Conservation (phyloP, 2,113 vertebrate species). For the Xenotilapia longispinis region DNA sequence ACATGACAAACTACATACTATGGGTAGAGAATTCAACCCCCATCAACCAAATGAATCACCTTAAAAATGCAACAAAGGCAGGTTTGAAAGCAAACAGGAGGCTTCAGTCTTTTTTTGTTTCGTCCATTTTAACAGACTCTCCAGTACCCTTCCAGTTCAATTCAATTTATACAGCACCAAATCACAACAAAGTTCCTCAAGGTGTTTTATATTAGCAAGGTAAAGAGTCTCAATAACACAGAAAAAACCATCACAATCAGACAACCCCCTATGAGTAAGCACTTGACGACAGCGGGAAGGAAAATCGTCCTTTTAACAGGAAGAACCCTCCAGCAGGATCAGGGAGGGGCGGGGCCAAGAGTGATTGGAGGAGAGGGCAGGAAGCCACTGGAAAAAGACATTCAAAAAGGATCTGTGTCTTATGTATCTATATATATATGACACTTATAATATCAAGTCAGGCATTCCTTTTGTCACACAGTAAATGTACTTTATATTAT, state of each 20-base stretch:
- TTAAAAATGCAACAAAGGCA: not conserved
- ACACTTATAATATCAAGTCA: not conserved
- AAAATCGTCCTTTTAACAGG: not conserved
- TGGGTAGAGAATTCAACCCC: not conserved
- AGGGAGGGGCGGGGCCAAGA: not conserved
- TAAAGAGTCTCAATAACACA: not conserved
- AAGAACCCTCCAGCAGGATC: not conserved
- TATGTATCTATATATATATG: not conserved
- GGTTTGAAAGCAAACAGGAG: not conserved
- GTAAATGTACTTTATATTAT: not conserved
- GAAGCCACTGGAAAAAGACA: not conserved
- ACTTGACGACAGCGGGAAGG: not conserved
- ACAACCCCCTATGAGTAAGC: not conserved
- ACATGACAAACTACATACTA: not conserved
- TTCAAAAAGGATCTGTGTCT: not conserved
- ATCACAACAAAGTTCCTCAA: not conserved
- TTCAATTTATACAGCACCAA: not conserved
- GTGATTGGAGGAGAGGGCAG: not conserved
- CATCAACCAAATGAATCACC: not conserved
- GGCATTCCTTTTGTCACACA: not conserved
- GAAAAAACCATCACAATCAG: not conserved
- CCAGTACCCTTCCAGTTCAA: not conserved
- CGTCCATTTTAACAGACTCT: not conserved
- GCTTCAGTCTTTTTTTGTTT: not conserved
- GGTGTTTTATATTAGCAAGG: not conserved